Evolutionary conservation across 2,888 invertebrate genomes (phyloP).

Genomic region (Drosophila merina): DNA sequence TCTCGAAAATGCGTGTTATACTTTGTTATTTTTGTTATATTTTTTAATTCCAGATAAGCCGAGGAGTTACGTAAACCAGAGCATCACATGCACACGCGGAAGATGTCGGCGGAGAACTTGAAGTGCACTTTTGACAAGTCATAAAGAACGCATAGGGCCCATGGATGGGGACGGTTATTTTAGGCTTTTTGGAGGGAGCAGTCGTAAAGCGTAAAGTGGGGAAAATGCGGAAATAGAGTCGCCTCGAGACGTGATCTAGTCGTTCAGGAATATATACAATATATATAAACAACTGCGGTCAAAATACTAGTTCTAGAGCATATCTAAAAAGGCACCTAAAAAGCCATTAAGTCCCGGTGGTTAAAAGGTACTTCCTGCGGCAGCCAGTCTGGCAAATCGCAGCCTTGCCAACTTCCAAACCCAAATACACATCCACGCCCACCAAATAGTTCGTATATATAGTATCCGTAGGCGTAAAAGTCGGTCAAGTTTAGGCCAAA

Average conservation of each 20-base stretch:
- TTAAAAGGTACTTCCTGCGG: background rate
- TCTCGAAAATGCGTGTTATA: slow-evolving; percentile 13
- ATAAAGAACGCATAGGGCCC: slow-evolving; percentile 38
- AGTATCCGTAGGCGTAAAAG: slow-evolving; percentile 39
- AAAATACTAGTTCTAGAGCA: background rate
- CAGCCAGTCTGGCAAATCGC: slow-evolving; percentile 8
- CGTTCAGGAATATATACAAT: background rate
- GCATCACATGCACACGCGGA: slow-evolving; percentile 14
- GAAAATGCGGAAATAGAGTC: slow-evolving; percentile 35
- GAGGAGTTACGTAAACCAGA: slow-evolving; percentile 25
- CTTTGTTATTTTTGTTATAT: background rate
- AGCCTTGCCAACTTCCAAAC: slow-evolving; percentile 20
- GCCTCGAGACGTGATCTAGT: slow-evolving; percentile 21
- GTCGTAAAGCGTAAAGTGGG: slow-evolving; percentile 27
- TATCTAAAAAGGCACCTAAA: no score
- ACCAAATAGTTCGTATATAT: background rate
- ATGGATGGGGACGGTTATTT: slow-evolving; percentile 31
- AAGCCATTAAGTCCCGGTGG: slow-evolving; percentile 6
- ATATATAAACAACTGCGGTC: slow-evolving; percentile 3
- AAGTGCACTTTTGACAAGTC: slow-evolving; percentile 41
- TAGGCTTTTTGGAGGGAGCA: slow-evolving; percentile 25
- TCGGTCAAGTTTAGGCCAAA: slow-evolving; percentile 70
- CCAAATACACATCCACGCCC: background rate
- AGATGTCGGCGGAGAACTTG: slow-evolving; percentile 29
- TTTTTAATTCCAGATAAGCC: slow-evolving; percentile 17